Evolutionary conservation across 1,140 invertebrate species (phyloP).

Genomic region (Psix sp.): DNA sequence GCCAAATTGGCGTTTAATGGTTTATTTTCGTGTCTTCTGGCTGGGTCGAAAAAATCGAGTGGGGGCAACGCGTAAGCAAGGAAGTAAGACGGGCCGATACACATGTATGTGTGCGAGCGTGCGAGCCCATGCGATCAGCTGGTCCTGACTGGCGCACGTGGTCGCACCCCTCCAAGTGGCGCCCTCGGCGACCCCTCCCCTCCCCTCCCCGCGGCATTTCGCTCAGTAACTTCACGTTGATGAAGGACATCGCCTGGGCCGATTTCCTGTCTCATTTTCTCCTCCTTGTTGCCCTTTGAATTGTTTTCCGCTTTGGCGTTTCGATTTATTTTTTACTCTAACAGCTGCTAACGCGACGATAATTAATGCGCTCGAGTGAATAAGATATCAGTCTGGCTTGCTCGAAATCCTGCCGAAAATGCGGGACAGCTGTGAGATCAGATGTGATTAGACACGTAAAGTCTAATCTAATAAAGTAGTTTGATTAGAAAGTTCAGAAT

Average conservation of each 20-base stretch:
- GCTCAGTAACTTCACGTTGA: constrained; percentile 5
- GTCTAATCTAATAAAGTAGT: too few species aligned
- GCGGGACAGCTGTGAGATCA: constrained; percentile 34
- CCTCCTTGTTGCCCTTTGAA: constrained; percentile 4
- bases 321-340: constrained; percentile 3
- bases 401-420: constrained; percentile 9
- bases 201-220: neutral
- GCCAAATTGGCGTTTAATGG: constrained; percentile 15
- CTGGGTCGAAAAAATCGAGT: neutral
- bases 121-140: constrained; percentile 64
- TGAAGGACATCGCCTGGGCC: constrained; percentile 25
- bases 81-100: constrained; percentile 33
- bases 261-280: constrained; percentile 34
- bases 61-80: constrained; percentile 36
- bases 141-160: constrained; percentile 62
- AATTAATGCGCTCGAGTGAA: constrained; percentile 15
- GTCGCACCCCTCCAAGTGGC: constrained; percentile 32
- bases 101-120: constrained; percentile 50
- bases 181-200: constrained; percentile 12
- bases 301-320: neutral
- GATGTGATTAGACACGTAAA: too few species aligned
- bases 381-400: constrained; percentile 7
- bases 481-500: too few species aligned
- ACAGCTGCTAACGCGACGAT: constrained; percentile 15
- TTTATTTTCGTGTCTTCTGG: neutral